phyloP scores from a whole-genome alignment of 2,888 invertebrate genomes.

The Linnaemya vulpina region DNA sequence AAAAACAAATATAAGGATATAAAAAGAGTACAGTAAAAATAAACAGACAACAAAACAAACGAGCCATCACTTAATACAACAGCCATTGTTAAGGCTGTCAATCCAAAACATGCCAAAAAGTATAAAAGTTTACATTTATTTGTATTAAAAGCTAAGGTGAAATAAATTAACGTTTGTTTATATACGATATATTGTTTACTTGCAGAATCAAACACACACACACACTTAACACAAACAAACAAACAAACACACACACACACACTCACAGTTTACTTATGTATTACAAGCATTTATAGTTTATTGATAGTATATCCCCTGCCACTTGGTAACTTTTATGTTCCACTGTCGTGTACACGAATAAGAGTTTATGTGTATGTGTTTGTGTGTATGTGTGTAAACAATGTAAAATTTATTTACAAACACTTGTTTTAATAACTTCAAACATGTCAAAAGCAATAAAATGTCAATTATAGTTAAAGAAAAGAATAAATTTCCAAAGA shows the following conservation, averaged over 20 bases:
- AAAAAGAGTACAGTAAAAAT: constrained; percentile 35
- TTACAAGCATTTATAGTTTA: constrained; percentile 43
- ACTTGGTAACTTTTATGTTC: background rate
- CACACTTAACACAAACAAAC: constrained; percentile 1
- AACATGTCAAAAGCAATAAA: constrained; percentile 72
- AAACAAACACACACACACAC: background rate
- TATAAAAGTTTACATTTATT: constrained; percentile 71
- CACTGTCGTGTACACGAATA: background rate
- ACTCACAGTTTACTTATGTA: too few species aligned
- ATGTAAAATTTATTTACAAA: constrained; percentile 64
- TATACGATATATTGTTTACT: constrained; percentile 51
- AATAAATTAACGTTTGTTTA: constrained; percentile 69
- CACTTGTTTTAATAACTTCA: constrained; percentile 65
- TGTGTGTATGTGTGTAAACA: too few species aligned
- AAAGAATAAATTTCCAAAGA: constrained; percentile 45
- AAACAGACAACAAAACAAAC: constrained; percentile 58
- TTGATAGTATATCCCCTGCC: constrained; percentile 21
- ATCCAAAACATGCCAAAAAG: constrained; percentile 69
- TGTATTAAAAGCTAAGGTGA: constrained; percentile 69
- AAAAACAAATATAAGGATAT: background rate
- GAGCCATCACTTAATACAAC: constrained; percentile 64
- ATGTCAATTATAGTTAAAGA: constrained; percentile 69
- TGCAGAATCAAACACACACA: constrained; percentile 11
- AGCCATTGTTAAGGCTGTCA: constrained; percentile 67
- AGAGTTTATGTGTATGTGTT: background rate